Percentiles rank a stretch among this genome's conserved stretches.
Evolutionary conservation across 2,797 vertebrate species (phyloP).

Genomic region (Ctenopoma kingsleyae): DNA sequence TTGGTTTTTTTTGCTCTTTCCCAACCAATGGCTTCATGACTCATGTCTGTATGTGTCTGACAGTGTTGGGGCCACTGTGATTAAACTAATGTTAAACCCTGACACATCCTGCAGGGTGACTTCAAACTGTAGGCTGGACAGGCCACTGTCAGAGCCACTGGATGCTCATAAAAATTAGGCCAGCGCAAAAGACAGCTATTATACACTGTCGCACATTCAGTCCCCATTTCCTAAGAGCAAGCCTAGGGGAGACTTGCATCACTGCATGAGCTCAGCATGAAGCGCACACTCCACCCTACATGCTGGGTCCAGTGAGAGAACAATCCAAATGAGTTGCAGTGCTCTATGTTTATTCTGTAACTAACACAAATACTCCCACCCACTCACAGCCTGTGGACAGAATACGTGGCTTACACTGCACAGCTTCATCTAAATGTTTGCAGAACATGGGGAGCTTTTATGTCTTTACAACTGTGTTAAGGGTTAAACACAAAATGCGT

Average conservation of each 20-base stretch:
- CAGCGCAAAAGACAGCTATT: conserved; percentile 23
- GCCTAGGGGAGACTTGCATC: conserved; percentile 73
- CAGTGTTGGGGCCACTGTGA: conserved; percentile 25
- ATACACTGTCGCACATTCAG: conserved; percentile 27
- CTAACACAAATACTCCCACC: conserved; percentile 78
- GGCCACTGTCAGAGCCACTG: conserved; percentile 15
- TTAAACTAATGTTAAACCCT: conserved; percentile 32
- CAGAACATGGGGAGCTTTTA: conserved; percentile 31
- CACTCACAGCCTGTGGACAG: conserved; percentile 63
- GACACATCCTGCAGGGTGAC: conserved; percentile 8
- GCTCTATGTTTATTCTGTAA: conserved; percentile 73
- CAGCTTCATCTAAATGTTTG: conserved; percentile 68
- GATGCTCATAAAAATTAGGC: conserved; percentile 44
- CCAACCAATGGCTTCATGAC: conserved; percentile 33
- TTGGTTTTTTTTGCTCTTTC: not conserved
- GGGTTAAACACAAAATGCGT: conserved; percentile 15
- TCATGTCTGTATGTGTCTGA: conserved; percentile 53
- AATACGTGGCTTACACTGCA: conserved; percentile 50
- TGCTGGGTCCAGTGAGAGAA: conserved; percentile 43
- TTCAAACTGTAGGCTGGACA: conserved; percentile 17
- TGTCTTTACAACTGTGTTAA: conserved; percentile 32
- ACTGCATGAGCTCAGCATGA: conserved; percentile 68
- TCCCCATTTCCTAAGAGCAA: conserved; percentile 46
- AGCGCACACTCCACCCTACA: conserved; percentile 65
- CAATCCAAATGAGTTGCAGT: conserved; percentile 38